A percentile compares a stretch with the other conserved stretches of the same genome.
Conservation (phyloP, 2,888 invertebrate genomes). For the Proisotoma minuta region DNA sequence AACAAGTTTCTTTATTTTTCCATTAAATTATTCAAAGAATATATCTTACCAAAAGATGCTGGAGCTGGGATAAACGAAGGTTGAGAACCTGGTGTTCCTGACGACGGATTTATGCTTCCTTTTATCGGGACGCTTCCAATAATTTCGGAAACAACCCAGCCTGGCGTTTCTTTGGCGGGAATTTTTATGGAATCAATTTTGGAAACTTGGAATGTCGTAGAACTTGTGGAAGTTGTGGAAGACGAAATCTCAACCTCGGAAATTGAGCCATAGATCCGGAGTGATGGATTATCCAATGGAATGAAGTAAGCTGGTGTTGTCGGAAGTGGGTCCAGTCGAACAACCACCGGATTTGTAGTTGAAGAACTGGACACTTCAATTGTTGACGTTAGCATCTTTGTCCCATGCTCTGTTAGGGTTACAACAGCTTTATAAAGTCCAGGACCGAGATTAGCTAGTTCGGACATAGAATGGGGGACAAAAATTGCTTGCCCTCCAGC, state of each 20-base stretch:
- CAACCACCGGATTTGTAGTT: not conserved
- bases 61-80: not conserved
- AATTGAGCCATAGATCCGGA: not conserved
- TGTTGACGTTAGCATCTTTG: not conserved
- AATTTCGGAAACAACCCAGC: not conserved
- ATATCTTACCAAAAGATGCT: not conserved
- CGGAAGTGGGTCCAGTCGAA: not conserved
- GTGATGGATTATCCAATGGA: not conserved
- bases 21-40: too few relatives aligned
- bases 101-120: not conserved
- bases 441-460: too few relatives aligned
- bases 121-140: not conserved
- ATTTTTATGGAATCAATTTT: not conserved
- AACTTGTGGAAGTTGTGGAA: not conserved
- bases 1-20: too few relatives aligned
- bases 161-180: not conserved
- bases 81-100: not conserved
- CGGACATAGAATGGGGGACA: too few relatives aligned
- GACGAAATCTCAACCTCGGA: not conserved
- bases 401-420: not conserved
- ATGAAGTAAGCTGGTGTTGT: not conserved
- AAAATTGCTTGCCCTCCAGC: too few relatives aligned
- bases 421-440: not conserved
- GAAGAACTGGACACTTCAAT: not conserved
- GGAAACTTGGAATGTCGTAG: not conserved